Evolutionary conservation across 2,797 vertebrate genomes (phyloP), one percentile per base, ranked within the genome.

Genomic region (Fistularia commersonii): DNA sequence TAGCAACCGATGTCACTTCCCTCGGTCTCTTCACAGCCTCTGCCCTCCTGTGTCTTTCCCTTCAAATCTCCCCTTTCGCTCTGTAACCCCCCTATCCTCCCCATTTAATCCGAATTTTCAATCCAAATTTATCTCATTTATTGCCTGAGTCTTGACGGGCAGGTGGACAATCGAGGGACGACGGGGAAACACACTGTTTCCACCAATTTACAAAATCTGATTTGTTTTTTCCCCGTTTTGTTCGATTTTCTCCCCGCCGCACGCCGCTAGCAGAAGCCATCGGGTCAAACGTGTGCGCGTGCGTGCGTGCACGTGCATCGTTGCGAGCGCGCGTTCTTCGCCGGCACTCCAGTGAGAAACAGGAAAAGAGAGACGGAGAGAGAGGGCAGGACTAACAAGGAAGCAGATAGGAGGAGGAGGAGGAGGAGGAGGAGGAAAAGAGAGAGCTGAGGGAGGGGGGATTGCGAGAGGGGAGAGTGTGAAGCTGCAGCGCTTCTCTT

Each of bases 251-350:
- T 15, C 12, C 51, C 39, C 52, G 60, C 49, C 41, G 66, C 41
- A 55, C 66, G 64, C 61, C 83, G 90, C 86, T 93, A 89, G 91
- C 79, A 77, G 69, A 90, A 89, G 91, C 89, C 92, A 93, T 93
- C 93, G 92, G 93, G 93, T 94, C 93, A 91, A 91, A 89, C 89
- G 89, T 69, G 36, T 39, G 36, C 34, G 1, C 23, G 14, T 48
- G 46, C n/a, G 71, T 74, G 61, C 60, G 41, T n/a, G 15, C 54
- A 11, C 57, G 6, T 63, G 54, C 60, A 54, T 61, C 58, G n/a
- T n/a, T n/a, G n/a, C n/a, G n/a, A n/a, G n/a, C n/a, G n/a, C n/a
- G n/a, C n/a, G n/a, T n/a, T 68, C 61, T 82, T 48, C 65, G 61
- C 84, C 70, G 41, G 32, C 49, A 11, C 12, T 51, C 31, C 38